Percentiles rank a stretch among this genome's conserved stretches.
Evolutionary conservation across 2,113 vertebrate genomes (phyloP).

Genomic region (Myrmecophaga tridactyla): DNA sequence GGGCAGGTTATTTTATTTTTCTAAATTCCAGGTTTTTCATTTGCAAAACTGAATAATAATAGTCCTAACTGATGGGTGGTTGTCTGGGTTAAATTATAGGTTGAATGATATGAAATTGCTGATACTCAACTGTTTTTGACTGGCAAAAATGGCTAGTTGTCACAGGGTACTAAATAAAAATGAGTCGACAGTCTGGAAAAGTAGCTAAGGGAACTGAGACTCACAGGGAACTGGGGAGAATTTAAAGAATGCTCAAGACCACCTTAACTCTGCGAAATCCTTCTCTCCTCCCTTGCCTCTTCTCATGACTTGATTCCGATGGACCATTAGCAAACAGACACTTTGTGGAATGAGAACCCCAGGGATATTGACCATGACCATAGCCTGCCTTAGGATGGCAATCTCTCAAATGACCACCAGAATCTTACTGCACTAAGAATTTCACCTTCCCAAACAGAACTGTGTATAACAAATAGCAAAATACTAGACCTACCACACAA

Average conservation of each 20-base stretch:
- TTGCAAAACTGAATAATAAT: neutral
- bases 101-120: neutral
- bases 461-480: neutral
- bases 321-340: neutral
- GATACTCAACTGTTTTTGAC: constrained; percentile 13
- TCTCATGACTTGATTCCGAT: neutral
- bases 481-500: neutral
- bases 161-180: neutral
- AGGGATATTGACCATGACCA: neutral
- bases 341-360: neutral
- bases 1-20: neutral
- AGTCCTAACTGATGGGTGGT: neutral
- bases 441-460: neutral
- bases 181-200: neutral
- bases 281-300: neutral
- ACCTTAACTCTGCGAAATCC: neutral
- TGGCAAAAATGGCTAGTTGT: neutral
- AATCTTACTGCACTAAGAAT: neutral
- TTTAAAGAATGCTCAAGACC: neutral
- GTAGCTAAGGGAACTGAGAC: neutral
- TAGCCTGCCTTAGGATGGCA: neutral
- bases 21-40: neutral
- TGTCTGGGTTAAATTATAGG: neutral
- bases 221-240: neutral
- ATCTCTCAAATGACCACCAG: neutral